Evolutionary conservation across 2,888 invertebrate species (phyloP).

Genomic region (Meta bourneti): DNA sequence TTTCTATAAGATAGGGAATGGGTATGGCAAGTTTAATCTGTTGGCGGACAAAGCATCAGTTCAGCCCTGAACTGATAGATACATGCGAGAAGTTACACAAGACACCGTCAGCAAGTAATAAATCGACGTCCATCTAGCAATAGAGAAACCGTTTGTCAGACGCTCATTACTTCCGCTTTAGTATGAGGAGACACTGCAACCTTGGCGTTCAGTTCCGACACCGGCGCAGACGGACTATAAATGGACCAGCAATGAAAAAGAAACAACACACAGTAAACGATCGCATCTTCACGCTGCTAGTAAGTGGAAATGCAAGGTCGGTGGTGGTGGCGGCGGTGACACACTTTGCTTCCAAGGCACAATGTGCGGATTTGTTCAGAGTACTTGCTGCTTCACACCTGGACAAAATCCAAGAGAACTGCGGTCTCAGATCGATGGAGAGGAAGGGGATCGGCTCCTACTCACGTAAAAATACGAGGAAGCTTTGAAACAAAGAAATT

Average conservation of each 20-base stretch:
- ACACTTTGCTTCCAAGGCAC: not conserved
- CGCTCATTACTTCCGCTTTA: not conserved
- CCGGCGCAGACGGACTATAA: slow-evolving; percentile 54
- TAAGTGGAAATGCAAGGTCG: slow-evolving; percentile 3
- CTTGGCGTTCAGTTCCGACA: slow-evolving; percentile 4
- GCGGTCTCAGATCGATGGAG: not conserved
- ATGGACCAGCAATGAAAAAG: slow-evolving; percentile 44
- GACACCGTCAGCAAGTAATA: too few relatives aligned
- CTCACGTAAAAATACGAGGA: not conserved
- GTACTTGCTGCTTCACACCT: not conserved
- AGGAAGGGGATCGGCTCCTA: too few relatives aligned
- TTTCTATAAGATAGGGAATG: too few relatives aligned
- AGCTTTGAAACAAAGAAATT: not conserved
- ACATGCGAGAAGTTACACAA: too few relatives aligned
- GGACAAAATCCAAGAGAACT: slow-evolving; percentile 15
- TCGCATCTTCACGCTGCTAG: not conserved
- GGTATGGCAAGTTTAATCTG: too few relatives aligned
- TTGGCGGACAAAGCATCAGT: too few relatives aligned
- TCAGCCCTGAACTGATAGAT: too few relatives aligned
- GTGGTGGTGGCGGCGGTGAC: slow-evolving; percentile 19
- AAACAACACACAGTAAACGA: not conserved
- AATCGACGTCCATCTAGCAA: too few relatives aligned
- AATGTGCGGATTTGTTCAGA: not conserved
- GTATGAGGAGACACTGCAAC: slow-evolving; percentile 4
- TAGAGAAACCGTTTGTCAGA: too few relatives aligned